Conservation (phyloP, 2,888 invertebrate genomes). For the Toxonevra muliebris region DNA sequence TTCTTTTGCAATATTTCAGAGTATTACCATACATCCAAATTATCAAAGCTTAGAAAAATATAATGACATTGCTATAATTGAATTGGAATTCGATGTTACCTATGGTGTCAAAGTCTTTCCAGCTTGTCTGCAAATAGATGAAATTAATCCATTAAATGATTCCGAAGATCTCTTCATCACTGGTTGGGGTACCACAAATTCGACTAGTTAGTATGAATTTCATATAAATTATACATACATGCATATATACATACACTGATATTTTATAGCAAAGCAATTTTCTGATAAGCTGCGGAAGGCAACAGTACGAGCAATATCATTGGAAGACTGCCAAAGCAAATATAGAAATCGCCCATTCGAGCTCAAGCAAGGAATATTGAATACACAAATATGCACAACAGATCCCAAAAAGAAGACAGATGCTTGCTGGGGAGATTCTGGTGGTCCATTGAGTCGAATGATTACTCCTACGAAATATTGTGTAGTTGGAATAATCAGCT, state of each 20-base stretch:
- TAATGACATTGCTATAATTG: constrained; percentile 57
- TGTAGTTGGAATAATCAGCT: constrained; percentile 56
- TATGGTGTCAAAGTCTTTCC: constrained; percentile 42
- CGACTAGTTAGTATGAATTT: constrained; percentile 45
- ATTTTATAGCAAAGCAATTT: too few relatives aligned
- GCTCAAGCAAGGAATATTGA: constrained; percentile 46
- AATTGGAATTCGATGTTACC: constrained; percentile 42
- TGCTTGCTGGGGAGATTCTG: constrained; percentile 60
- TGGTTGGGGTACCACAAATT: constrained; percentile 57
- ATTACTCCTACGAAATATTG: constrained; percentile 37
- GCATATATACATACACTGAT: too few relatives aligned
- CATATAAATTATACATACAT: too few relatives aligned
- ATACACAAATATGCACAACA: constrained; percentile 49
- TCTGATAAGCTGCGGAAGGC: too few relatives aligned
- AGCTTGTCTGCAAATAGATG: constrained; percentile 49
- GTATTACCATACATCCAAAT: constrained; percentile 47
- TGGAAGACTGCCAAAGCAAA: too few relatives aligned
- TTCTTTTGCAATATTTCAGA: constrained; percentile 38
- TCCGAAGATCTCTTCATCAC: constrained; percentile 47
- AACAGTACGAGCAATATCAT: too few relatives aligned
- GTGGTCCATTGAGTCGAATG: constrained; percentile 55
- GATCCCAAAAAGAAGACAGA: constrained; percentile 47
- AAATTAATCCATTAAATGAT: constrained; percentile 44
- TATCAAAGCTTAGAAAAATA: constrained; percentile 49
- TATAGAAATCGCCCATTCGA: constrained; percentile 1